These are phyloP conservation scores for Aproaerema taeniolella DNA, from an alignment of 2,888 invertebrate species.

Conservation along the genomic window DNA sequence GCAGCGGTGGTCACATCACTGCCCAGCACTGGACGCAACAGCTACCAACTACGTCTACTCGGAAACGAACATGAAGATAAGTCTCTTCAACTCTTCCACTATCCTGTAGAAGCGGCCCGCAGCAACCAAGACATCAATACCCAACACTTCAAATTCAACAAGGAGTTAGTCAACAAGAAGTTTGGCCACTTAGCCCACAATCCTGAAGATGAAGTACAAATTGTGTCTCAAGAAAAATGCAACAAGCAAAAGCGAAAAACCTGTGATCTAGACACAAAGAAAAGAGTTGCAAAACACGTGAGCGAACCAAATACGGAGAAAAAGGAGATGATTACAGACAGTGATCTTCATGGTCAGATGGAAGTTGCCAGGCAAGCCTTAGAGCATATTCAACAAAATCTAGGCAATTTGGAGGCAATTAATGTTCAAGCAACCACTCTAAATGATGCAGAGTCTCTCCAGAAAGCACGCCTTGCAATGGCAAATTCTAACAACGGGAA, in stretches of 20 bases:
- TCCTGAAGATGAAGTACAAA: slow-evolving; percentile 49
- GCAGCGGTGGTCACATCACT: slow-evolving; percentile 46
- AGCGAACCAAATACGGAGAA: slow-evolving; percentile 28
- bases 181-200: slow-evolving; percentile 48
- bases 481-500: slow-evolving; percentile 43
- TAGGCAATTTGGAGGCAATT: slow-evolving; percentile 44
- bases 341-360: slow-evolving; percentile 48
- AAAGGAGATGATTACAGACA: slow-evolving; percentile 36
- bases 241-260: slow-evolving; percentile 52
- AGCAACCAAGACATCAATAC: slow-evolving; percentile 21
- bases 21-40: slow-evolving; percentile 38
- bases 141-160: slow-evolving; percentile 38
- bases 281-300: slow-evolving; percentile 44
- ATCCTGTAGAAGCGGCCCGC: not conserved
- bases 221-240: slow-evolving; percentile 46
- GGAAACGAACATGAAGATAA: slow-evolving; percentile 47
- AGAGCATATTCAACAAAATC: slow-evolving; percentile 46
- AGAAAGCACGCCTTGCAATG: slow-evolving; percentile 28
- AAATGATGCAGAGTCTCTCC: slow-evolving; percentile 30
- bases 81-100: slow-evolving; percentile 27
- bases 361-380: slow-evolving; percentile 50
- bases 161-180: slow-evolving; percentile 53
- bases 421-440: slow-evolving; percentile 32
- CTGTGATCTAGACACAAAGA: slow-evolving; percentile 56
- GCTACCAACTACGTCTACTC: slow-evolving; percentile 26